These are phyloP conservation scores for Burhinus oedicnemus DNA, from an alignment of 2,113 vertebrate species.

Conservation along the genomic window DNA sequence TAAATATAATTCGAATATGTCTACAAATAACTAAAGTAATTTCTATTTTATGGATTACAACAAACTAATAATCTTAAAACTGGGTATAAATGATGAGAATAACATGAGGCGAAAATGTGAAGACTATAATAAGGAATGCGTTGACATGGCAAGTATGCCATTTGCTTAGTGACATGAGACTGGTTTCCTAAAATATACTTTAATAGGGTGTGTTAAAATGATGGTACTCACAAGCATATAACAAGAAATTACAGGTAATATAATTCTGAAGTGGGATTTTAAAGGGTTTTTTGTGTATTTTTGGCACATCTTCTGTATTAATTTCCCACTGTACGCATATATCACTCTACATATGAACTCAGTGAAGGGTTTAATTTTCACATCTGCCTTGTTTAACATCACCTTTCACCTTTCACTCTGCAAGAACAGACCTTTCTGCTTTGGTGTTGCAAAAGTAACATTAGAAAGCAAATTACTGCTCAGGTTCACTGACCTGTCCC, in stretches of 20 bases:
- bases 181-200: background rate
- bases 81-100: background rate
- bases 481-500: background rate
- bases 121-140: background rate
- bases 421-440: background rate
- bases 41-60: background rate
- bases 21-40: background rate
- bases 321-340: background rate
- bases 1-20: background rate
- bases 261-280: background rate
- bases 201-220: background rate
- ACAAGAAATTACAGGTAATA: background rate
- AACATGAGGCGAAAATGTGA: background rate
- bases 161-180: background rate
- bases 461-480: background rate
- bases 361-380: background rate
- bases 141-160: background rate
- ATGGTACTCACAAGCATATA: background rate
- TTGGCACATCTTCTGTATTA: background rate
- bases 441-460: background rate
- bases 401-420: background rate
- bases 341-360: background rate
- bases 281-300: accelerated
- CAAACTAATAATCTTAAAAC: background rate
- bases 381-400: background rate